A percentile compares a stretch with the other conserved stretches of the same genome.
phyloP scores from a whole-genome alignment of 1,140 invertebrate genomes.

The Maconellicoccus hirsutus region DNA sequence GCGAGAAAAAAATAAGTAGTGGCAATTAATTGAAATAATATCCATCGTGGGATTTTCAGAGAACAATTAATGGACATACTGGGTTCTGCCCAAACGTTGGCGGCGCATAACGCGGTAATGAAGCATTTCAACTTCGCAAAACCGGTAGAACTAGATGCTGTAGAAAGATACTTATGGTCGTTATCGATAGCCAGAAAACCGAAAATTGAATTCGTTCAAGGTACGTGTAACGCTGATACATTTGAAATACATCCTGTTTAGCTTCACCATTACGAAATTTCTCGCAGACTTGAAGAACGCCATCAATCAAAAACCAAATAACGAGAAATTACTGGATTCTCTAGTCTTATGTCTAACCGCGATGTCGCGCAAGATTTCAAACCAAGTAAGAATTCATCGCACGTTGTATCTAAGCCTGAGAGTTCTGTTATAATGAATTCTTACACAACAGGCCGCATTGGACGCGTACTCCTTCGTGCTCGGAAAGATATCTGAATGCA shows the following conservation, averaged over 20 bases:
- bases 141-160: conserved; percentile 40
- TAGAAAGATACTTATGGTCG: conserved; percentile 61
- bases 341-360: background rate
- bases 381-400: background rate
- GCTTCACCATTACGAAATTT: background rate
- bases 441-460: background rate
- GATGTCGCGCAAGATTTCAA: background rate
- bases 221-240: conserved; percentile 32
- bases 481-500: conserved; percentile 26
- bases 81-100: conserved; percentile 52
- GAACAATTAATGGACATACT: conserved; percentile 54
- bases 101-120: conserved; percentile 53
- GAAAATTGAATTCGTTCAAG: conserved; percentile 42
- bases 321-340: background rate
- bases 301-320: background rate
- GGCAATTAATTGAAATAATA: too few species aligned
- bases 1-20: too few species aligned
- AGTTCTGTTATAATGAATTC: too few species aligned
- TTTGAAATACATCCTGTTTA: background rate
- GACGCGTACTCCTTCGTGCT: conserved; percentile 11
- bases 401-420: too few species aligned
- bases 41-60: too few species aligned
- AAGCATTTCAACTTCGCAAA: conserved; percentile 47
- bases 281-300: background rate
- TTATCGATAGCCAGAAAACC: conserved; percentile 52